Conservation (phyloP, 2,113 vertebrate genomes). For the Microtus pennsylvanicus region DNA sequence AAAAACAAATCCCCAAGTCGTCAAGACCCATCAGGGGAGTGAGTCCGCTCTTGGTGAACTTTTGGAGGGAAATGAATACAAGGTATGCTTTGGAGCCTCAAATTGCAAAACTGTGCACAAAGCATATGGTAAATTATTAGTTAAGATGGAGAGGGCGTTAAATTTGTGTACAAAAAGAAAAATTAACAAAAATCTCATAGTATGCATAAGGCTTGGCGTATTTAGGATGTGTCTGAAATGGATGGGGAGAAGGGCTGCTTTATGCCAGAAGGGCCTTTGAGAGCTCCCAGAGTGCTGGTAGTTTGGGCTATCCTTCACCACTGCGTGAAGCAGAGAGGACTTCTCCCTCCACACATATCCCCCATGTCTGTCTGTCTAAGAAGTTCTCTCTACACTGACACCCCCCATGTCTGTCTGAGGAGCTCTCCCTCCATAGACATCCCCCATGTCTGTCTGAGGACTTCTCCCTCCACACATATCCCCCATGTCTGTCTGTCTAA, state of each 20-base stretch:
- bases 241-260: not conserved
- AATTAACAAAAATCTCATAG: not conserved
- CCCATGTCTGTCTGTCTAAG: too few species aligned
- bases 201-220: not conserved
- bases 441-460: too few species aligned
- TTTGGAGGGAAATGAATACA: conserved; percentile 2
- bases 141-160: not conserved
- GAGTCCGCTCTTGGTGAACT: not conserved
- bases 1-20: not conserved
- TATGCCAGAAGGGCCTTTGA: not conserved
- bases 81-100: not conserved
- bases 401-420: too few species aligned
- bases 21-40: not conserved
- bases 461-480: fast-evolving
- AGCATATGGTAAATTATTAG: not conserved
- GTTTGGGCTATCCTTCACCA: not conserved
- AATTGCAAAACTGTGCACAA: not conserved
- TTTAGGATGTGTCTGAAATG: not conserved
- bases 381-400: too few species aligned
- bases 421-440: too few species aligned
- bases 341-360: not conserved
- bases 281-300: not conserved
- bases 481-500: not conserved
- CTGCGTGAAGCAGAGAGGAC: not conserved
- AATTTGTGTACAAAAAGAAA: not conserved